phyloP scores from a whole-genome alignment of 2,888 invertebrate species.

The Marasmarcha lunaedactyla region DNA sequence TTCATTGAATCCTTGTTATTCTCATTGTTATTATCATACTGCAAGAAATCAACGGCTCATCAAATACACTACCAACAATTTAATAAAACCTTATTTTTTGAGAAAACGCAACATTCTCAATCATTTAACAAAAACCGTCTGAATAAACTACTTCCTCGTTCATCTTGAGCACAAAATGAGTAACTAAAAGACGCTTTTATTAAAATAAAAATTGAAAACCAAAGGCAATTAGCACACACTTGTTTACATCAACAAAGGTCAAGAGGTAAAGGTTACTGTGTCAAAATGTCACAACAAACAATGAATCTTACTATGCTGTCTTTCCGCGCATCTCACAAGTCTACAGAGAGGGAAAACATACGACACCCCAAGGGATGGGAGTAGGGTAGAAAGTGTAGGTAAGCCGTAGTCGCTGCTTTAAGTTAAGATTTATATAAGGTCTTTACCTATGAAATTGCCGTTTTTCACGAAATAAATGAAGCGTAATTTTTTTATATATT shows the following conservation, averaged over 20 bases:
- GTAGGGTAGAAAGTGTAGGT: too few species aligned
- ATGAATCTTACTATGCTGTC: neutral
- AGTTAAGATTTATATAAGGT: too few species aligned
- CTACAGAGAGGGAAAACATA: neutral
- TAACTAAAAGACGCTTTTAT: conserved; percentile 7
- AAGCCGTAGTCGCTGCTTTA: too few species aligned
- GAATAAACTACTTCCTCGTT: conserved; percentile 7
- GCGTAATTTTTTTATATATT: too few species aligned
- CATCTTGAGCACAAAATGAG: conserved; percentile 6
- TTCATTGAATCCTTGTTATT: conserved; percentile 8
- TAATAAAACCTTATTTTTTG: neutral
- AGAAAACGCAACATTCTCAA: conserved; percentile 3
- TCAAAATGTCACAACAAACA: neutral
- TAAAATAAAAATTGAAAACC: conserved; percentile 5
- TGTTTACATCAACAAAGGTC: conserved; percentile 7
- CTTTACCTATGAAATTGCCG: too few species aligned
- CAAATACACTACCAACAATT: neutral
- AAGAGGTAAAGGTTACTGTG: conserved; percentile 2
- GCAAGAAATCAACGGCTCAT: conserved; percentile 3
- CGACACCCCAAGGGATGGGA: too few species aligned
- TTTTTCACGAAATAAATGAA: too few species aligned
- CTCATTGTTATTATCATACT: conserved; percentile 7
- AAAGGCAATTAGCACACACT: conserved; percentile 6
- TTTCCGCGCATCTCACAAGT: conserved; percentile 2
- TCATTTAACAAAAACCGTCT: conserved; percentile 6